Base-by-base conservation (phyloP, 2,888 invertebrate species). In the Augochlorella aurata region DNA sequence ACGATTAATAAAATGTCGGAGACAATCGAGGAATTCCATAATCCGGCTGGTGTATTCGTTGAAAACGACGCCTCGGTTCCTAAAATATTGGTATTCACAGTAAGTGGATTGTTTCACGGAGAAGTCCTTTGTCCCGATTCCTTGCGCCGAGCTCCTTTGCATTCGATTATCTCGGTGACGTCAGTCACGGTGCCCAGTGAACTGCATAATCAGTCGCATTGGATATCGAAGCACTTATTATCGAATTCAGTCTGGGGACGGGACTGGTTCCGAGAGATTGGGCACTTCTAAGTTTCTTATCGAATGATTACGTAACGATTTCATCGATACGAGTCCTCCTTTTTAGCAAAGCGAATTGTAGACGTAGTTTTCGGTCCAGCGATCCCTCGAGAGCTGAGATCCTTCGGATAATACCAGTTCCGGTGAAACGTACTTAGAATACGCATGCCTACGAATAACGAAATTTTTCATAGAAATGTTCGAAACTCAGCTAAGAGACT, bases 141-240 rank as follows among this genome's bases (percentile, higher is more conserved):
- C 69, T 82, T 77, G 68, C 75, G 66, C 65, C 49, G 67, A 45
- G 47, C 74, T 73, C 61, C 71, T 79, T 79, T 81, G 75, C 75
- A 74, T 79, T 79, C 87, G 74, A 85, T 86, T 85, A 87, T 76
- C 77, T 80, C 69, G n/a, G 21, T 73, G 52, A 74, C 78, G 82
- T 85, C 80, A 78, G 78, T 87, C 85, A 49, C 49, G 50, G 68
- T 80, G 77, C 73, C 70, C 77, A 47, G 54, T 69, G 83, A 87
- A 81, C 81, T 68, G 80, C 21, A 79, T 82, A 80, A 83, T 81
- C 75, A 86, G 66, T 76, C 83, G 63, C 81, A 79, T 79, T 74
- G 77, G 71, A 81, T 83, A 79, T 74, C 81, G 66, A 72, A 73
- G 61, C 66, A 67, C 52, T 82, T 82, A 72, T 85, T 74, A 78